Evolutionary conservation across 2,797 vertebrate genomes (phyloP), one percentile per base, ranked within the genome.

Genomic region (Ptychadena robeensis): DNA sequence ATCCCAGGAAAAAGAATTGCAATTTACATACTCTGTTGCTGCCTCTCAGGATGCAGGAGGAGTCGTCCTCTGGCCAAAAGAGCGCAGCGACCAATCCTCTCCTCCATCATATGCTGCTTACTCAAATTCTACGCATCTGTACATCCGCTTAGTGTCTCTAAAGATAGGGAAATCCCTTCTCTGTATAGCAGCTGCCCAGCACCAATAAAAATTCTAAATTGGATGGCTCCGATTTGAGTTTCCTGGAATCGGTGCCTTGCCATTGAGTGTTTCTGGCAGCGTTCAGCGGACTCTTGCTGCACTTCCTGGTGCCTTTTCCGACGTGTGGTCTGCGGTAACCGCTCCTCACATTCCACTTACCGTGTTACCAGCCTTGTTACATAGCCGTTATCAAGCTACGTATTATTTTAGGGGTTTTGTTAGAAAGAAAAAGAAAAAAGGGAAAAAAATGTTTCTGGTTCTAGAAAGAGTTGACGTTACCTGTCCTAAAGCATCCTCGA

Each of bases 231-330:
- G 9, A 6, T 10, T 64, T 35, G 14, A 30, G 27, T 72, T 71
- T 31, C 63, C 14, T n/a, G 31, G 66, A 65, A 65, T 53, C 66
- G 82, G 82, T 80, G 82, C 82, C 82, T 80, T 85, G 78, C 37
- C 64, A 74, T 75, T 69, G 78, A 70, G 71, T 35, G 48, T 73
- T 53, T 35, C 73, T 35, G 66, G 66, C 80, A 71, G 73, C 74
- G 64, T 34, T 14, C 65, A 59, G 48, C 65, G 34, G 40, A 38
- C 70, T 59, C 32, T 34, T 38, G 71, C 72, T 63, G 78, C 78
- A 85, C 72, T 79, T 71, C 57, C 57, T 65, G 77, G 82, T 85
- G 82, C 82, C 82, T 85, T 83, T 71, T 11, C 63, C 61, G 35
- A 57, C 61, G 38, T 69, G 48, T 59, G 25, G 44, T 70, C 28